These are phyloP conservation scores for Pycnonotus jocosus DNA, from an alignment of 2,113 vertebrate genomes.

Conservation along the genomic window DNA sequence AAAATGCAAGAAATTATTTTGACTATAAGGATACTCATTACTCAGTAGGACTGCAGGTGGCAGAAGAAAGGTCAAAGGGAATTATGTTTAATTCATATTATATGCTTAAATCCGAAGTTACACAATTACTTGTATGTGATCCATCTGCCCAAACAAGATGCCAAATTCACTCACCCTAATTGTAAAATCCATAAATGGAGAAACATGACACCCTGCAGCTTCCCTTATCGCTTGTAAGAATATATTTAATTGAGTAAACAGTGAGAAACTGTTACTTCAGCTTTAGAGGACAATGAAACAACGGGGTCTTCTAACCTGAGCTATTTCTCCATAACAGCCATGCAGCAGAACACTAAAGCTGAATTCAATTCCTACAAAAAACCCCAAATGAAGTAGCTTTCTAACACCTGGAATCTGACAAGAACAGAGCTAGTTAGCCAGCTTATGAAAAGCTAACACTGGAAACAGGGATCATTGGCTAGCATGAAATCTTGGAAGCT, in stretches of 20 bases:
- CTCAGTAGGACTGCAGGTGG: not conserved
- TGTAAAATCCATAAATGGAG: conserved; percentile 29
- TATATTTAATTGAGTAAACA: not conserved
- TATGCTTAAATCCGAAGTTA: not conserved
- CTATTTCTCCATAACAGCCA: not conserved
- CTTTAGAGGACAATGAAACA: conserved; percentile 30
- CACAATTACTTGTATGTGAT: not conserved
- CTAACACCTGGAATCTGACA: not conserved
- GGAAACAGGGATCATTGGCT: not conserved
- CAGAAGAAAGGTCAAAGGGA: not conserved
- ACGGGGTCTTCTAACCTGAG: not conserved
- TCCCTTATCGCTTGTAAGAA: not conserved
- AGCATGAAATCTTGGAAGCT: not conserved
- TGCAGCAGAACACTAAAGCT: not conserved
- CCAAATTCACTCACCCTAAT: conserved; percentile 4
- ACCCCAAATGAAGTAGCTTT: not conserved
- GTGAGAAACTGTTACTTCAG: not conserved
- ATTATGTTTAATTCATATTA: not conserved
- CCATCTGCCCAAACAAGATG: not conserved
- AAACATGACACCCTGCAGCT: not conserved
- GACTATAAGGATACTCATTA: not conserved
- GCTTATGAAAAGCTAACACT: not conserved
- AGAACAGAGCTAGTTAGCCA: not conserved
- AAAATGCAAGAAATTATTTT: conserved; percentile 5
- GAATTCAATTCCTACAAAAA: conserved; percentile 3